Evolutionary conservation across 2,888 invertebrate genomes (phyloP), one percentile per base, ranked within the genome.

Genomic region (Pandemis corylana): DNA sequence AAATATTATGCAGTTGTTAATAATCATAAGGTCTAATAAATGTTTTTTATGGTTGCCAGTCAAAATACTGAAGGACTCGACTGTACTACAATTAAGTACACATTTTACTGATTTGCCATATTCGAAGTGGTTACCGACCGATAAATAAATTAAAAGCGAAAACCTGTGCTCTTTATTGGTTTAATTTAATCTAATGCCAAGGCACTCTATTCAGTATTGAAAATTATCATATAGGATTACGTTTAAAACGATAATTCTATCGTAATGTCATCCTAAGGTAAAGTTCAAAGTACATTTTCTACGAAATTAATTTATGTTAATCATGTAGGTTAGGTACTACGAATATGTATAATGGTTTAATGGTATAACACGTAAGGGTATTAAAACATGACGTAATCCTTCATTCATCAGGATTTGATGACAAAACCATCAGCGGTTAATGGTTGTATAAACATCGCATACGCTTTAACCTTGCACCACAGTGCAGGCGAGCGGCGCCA

Each of bases 91-190:
- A 90, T 90, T 90, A 20, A 20, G 1, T 20, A 91, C 87, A 88
- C 28, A 85, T 83, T 88, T 84, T 15, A 85, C 87, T 90, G 88
- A 91, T 90, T 90, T 91, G 90, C 81, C 83, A 83, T 81, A 80
- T 80, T 82, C 76, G 76, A 78, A 75, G 78, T 80, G 87, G 86
- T 78, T 68, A 80, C 84, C 80, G 83, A 80, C 84, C 80, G 83
- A 66, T 77, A 9, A 49, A 13, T 36, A 49, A 63, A 56, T 9
- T 61, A 84, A 76, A 80, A 81, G 83, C 79, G 78, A 75, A 64
- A 70, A 65, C 75, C 77, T 78, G 77, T 15, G 28, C 28, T 36
- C 28, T 36, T 36, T 36, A 36, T 36, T 4, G 28, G 28, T 36
- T 36, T 36, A 36, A 36, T 36, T 36, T 36, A 36, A 36, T 36